These are phyloP conservation scores for Idaea straminata DNA, from an alignment of 2,888 invertebrate genomes.

Conservation along the genomic window DNA sequence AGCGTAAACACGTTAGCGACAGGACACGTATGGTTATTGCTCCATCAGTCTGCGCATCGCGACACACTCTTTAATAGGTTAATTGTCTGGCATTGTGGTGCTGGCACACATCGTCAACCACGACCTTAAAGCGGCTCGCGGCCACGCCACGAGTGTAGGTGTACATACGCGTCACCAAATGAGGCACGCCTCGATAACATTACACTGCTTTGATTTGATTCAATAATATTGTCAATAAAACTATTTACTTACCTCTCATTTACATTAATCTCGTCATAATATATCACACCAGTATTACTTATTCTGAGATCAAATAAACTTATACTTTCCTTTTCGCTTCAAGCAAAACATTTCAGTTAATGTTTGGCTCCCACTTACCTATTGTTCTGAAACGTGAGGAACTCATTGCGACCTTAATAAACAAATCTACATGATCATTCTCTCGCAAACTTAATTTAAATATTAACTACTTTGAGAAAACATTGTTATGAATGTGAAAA, in stretches of 20 bases:
- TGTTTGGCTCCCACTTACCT: slow-evolving; percentile 39
- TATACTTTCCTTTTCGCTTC: slow-evolving; percentile 3
- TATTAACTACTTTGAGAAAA: slow-evolving; percentile 13
- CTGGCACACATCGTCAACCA: slow-evolving; percentile 72
- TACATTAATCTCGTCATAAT: slow-evolving; percentile 19
- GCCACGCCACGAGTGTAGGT: slow-evolving; percentile 69
- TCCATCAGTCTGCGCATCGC: slow-evolving; percentile 60
- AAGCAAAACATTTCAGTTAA: slow-evolving; percentile 29
- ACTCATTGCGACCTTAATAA: slow-evolving; percentile 51
- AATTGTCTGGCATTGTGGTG: slow-evolving; percentile 77
- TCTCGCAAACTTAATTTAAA: slow-evolving; percentile 23
- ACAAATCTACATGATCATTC: slow-evolving; percentile 32
- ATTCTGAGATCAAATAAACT: neutral
- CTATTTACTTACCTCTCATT: slow-evolving; percentile 22
- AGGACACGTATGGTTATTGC: slow-evolving; percentile 65
- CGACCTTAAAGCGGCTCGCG: slow-evolving; percentile 75
- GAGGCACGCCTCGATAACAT: slow-evolving; percentile 43
- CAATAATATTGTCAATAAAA: slow-evolving; percentile 16
- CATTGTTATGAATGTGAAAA: slow-evolving; percentile 14
- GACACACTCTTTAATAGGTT: slow-evolving; percentile 73
- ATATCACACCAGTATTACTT: slow-evolving; percentile 7
- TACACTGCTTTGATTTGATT: slow-evolving; percentile 37
- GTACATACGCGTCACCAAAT: slow-evolving; percentile 56
- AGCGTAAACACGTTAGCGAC: slow-evolving; percentile 41
- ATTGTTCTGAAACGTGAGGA: slow-evolving; percentile 48